A percentile compares a stretch with the other conserved stretches of the same genome.
These are phyloP conservation scores for Acrossocheilus fasciatus DNA, from an alignment of 2,797 vertebrate species.

Conservation along the genomic window DNA sequence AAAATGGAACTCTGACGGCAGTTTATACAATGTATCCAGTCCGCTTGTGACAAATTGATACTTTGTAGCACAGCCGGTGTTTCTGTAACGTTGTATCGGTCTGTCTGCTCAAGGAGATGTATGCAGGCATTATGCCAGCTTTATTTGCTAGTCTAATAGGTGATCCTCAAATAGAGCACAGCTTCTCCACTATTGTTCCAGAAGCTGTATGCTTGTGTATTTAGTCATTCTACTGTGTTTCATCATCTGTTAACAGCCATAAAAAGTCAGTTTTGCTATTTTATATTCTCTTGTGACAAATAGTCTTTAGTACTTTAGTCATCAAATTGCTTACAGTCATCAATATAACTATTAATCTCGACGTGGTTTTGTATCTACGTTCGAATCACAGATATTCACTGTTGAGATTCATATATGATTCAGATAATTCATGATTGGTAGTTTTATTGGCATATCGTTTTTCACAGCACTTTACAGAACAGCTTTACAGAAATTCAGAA, in stretches of 20 bases:
- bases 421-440: neutral
- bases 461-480: neutral
- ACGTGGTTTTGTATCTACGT: neutral
- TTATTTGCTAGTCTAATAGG: conserved; percentile 47
- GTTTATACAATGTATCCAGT: neutral
- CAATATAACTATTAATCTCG: neutral
- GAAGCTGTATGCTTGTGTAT: conserved; percentile 48
- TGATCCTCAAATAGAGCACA: conserved; percentile 23
- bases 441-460: neutral
- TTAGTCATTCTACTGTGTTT: conserved; percentile 41
- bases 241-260: neutral
- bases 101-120: neutral
- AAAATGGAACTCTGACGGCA: conserved; percentile 14
- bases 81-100: conserved; percentile 20
- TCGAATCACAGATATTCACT: neutral
- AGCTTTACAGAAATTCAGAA: neutral
- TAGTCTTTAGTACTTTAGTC: neutral
- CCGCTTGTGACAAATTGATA: conserved; percentile 12
- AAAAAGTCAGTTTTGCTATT: neutral
- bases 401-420: neutral
- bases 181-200: conserved; percentile 14
- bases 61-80: conserved; percentile 3
- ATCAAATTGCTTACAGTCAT: neutral
- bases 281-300: neutral
- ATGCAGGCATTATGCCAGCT: conserved; percentile 37